Conservation (phyloP, 2,888 invertebrate species). For the Ligdia adustata region DNA sequence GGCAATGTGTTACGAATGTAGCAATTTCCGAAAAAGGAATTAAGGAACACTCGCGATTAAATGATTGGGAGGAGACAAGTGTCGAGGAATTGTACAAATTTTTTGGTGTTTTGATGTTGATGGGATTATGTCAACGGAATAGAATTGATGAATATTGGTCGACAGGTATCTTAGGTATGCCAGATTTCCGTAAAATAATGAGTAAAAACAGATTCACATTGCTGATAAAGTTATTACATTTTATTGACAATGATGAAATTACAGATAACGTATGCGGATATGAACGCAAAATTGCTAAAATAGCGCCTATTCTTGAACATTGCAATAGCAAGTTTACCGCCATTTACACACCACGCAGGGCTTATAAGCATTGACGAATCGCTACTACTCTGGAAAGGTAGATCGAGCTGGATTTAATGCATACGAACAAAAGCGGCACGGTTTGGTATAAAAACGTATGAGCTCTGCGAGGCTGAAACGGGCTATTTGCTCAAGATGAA, state of each 20-base stretch:
- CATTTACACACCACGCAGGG: too few relatives aligned
- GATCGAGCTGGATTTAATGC: slow-evolving; percentile 30
- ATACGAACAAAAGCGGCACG: slow-evolving; percentile 24
- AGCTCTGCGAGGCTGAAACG: slow-evolving; percentile 22
- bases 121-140: slow-evolving; percentile 3
- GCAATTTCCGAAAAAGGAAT: neutral
- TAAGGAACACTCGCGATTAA: neutral
- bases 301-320: neutral
- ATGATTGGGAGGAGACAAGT: neutral
- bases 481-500: slow-evolving; percentile 27
- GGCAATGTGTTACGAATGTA: slow-evolving; percentile 4
- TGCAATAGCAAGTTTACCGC: neutral
- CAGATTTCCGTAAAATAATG: slow-evolving; percentile 28
- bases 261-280: neutral
- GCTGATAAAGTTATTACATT: slow-evolving; percentile 21
- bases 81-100: neutral
- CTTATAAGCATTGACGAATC: slow-evolving; percentile 34
- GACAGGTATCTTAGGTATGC: slow-evolving; percentile 30
- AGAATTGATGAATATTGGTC: slow-evolving; percentile 26
- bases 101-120: slow-evolving; percentile 5
- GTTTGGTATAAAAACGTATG: slow-evolving; percentile 28
- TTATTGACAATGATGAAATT: neutral
- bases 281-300: neutral
- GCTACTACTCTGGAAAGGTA: slow-evolving; percentile 34
- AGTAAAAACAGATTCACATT: slow-evolving; percentile 11